Base-by-base conservation (phyloP, 2,888 invertebrate species). In the Andrena marginata region DNA sequence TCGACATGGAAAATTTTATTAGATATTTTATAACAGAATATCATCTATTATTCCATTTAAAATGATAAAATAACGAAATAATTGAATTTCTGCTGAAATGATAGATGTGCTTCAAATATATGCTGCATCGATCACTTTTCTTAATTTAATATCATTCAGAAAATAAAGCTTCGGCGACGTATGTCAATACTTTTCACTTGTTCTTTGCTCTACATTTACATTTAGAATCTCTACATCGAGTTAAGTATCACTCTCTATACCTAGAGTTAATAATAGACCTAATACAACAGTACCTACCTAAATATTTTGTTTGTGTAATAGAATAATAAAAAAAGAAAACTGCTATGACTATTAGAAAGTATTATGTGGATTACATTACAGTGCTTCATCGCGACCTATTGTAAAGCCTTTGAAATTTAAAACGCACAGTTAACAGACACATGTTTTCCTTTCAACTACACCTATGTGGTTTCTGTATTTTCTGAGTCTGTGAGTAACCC, bases 401-500 rank as follows among this genome's bases (percentile, higher is more conserved):
- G 23, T 26, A 29, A 29, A 29, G 13, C 16, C 16, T 10, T 20
- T 2, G 49, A 20, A 51, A 56, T 54, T 20, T 29, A 23, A 51
- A 23, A 0, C 3, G 4, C 4, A 23, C 62, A 10, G 29, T 31
- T 20, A 42, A 23, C 13, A 42, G 4, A 31, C 35, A 51, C 20
- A n/a, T 60, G 20, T 4, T 49, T 6, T 56, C 6, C 2, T 10
- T 35, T n/a, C 16, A 2, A 33, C 13, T 5, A 6, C 23, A 6
- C 42, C 42, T 42, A 20, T 6, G 20, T 29, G 49, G 5, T 2
- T 31, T 31, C n/a, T 23, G 35, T 16, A 26, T 51, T 54, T 68
- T 31, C 49, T n/a, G 23, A 7, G n/a, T 56, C 35, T n/a, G 49
- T 13, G 54, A 67, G 67, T 20, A 73, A 63, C 67, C 62, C 3